Evolutionary conservation across 2,888 invertebrate species (phyloP).

Genomic region (Leptinotarsa rubiginosa): DNA sequence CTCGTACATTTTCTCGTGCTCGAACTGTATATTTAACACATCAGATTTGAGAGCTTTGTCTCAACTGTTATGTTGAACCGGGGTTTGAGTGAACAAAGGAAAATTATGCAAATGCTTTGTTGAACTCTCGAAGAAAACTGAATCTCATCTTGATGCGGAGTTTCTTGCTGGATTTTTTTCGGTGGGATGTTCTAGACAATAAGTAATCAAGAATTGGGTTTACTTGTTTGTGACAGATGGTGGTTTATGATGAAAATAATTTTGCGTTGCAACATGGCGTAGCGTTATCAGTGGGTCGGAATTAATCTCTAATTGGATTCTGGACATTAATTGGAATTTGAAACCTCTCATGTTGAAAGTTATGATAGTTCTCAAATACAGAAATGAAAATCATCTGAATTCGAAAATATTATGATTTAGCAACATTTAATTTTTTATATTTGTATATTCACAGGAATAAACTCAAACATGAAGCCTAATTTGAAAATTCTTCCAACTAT

Average conservation of each 20-base stretch:
- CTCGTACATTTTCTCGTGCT: neutral
- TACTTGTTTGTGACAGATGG: slow-evolving; percentile 15
- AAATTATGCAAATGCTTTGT: slow-evolving; percentile 46
- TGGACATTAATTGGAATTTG: too few species aligned
- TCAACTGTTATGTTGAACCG: slow-evolving; percentile 19
- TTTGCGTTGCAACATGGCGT: too few species aligned
- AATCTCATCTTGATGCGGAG: slow-evolving; percentile 39
- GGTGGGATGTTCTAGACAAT: slow-evolving; percentile 15
- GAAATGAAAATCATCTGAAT: too few species aligned
- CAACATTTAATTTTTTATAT: too few species aligned
- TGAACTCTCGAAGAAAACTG: slow-evolving; percentile 41
- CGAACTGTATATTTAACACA: neutral
- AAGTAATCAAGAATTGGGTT: slow-evolving; percentile 8
- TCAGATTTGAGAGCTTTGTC: neutral
- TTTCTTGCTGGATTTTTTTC: slow-evolving; percentile 17
- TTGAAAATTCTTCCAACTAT: too few species aligned
- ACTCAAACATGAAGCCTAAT: too few species aligned
- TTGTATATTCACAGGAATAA: too few species aligned
- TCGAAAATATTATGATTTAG: too few species aligned
- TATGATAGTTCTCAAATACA: too few species aligned
- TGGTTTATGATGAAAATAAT: neutral
- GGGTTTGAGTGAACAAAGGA: slow-evolving; percentile 34
- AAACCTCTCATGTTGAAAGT: too few species aligned
- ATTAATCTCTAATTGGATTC: too few species aligned
- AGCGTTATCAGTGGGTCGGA: too few species aligned